Conservation (phyloP, 2,888 invertebrate genomes). For the Lordiphosa fenestrarum region DNA sequence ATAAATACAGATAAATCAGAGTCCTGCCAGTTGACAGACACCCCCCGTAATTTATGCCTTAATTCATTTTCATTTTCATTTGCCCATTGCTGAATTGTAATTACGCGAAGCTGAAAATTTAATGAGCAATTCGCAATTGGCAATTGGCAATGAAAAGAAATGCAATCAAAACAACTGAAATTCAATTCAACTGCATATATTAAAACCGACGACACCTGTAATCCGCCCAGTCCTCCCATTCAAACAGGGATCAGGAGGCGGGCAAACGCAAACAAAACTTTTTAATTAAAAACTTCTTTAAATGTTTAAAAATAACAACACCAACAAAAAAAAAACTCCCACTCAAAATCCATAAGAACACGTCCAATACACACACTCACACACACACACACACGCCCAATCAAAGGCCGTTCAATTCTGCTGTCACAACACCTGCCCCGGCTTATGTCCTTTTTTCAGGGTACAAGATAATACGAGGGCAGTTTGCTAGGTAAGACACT, state of each 20-base stretch:
- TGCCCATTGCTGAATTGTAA: slow-evolving; percentile 37
- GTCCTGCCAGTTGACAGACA: slow-evolving; percentile 17
- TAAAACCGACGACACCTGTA: slow-evolving; percentile 12
- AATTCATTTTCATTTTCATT: slow-evolving; percentile 35
- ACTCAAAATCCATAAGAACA: slow-evolving; percentile 1
- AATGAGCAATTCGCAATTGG: slow-evolving; percentile 32
- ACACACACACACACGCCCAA: slow-evolving; percentile 43
- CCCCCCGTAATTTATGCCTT: slow-evolving; percentile 42
- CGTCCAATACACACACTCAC: slow-evolving; percentile 35
- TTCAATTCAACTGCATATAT: slow-evolving; percentile 22
- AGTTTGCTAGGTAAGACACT: too few species aligned
- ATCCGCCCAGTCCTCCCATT: slow-evolving; percentile 7
- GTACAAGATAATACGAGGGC: slow-evolving; percentile 30
- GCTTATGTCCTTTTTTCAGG: slow-evolving; percentile 16
- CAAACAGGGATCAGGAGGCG: slow-evolving; percentile 39
- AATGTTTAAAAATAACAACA: slow-evolving; percentile 31
- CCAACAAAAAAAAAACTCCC: not conserved
- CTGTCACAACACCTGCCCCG: slow-evolving; percentile 46
- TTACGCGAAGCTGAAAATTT: slow-evolving; percentile 47
- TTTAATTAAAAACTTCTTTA: slow-evolving; percentile 73
- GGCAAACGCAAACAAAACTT: slow-evolving; percentile 58
- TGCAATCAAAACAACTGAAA: slow-evolving; percentile 26
- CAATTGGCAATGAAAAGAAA: slow-evolving; percentile 17
- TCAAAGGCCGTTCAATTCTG: slow-evolving; percentile 62
- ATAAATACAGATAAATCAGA: slow-evolving; percentile 14